A percentile compares a stretch with the other conserved stretches of the same genome.
Conservation (phyloP, 2,888 invertebrate genomes). For the Noctua fimbriata region DNA sequence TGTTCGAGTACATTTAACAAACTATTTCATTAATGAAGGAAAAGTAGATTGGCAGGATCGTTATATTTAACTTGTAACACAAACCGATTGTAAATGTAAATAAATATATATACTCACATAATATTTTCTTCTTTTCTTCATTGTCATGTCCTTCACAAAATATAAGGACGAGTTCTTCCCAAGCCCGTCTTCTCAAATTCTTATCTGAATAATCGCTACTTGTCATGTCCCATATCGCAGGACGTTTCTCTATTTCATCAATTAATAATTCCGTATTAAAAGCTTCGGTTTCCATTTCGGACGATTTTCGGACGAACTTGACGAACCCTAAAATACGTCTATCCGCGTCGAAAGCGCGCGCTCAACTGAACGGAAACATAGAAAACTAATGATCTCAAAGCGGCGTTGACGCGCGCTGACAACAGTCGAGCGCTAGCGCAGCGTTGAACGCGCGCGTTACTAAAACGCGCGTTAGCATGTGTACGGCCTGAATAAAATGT, state of each 20-base stretch:
- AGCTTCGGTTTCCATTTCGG: constrained; percentile 19
- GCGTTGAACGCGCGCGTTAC: constrained; percentile 29
- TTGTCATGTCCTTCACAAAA: constrained; percentile 62
- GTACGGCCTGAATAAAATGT: constrained; percentile 61
- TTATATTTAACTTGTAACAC: constrained; percentile 55
- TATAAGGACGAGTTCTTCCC: constrained; percentile 58
- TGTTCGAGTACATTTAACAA: constrained; percentile 57
- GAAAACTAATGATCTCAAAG: too few species aligned
- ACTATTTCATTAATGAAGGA: constrained; percentile 55
- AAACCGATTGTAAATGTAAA: constrained; percentile 38
- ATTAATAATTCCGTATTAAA: constrained; percentile 50
- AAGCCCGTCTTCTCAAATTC: constrained; percentile 53
- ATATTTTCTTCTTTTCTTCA: constrained; percentile 54
- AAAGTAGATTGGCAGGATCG: constrained; percentile 54
- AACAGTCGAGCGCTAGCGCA: background rate
- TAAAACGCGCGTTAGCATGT: constrained; percentile 61
- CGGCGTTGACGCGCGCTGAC: too few species aligned
- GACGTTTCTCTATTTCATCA: constrained; percentile 48
- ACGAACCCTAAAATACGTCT: constrained; percentile 17
- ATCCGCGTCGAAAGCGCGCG: background rate
- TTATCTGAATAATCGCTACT: constrained; percentile 57
- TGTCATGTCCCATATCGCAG: constrained; percentile 61
- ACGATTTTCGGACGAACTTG: constrained; percentile 13
- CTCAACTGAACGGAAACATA: too few species aligned
- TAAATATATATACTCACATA: constrained; percentile 37